Evolutionary conservation across 2,888 invertebrate genomes (phyloP), one percentile per base, ranked within the genome.

Genomic region (Caradrina clavipalpis): DNA sequence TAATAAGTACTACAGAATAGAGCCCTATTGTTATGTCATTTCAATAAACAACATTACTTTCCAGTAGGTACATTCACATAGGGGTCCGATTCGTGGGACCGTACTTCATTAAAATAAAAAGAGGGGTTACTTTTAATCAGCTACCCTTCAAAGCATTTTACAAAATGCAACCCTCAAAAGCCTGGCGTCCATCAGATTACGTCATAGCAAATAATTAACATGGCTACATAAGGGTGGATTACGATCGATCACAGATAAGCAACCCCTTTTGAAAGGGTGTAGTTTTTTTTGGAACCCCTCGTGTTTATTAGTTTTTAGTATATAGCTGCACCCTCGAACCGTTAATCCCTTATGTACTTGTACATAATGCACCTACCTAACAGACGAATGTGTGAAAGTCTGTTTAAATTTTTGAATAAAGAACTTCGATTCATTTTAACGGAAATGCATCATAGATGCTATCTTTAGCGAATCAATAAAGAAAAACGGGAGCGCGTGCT

Each of bases 131-230:
- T 56, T 56, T 22, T n/a, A 22, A 2, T 8, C 0, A 49, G 55
- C 10, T 49, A n/a, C 35, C 61, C 49, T 35, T 61, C 13, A 31
- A 55, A 54, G 0, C 13, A 4, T 19, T 59, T 21, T 31, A 31
- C 3, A 69, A 56, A 73, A 26, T n/a, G 8, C 35, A 51, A 51
- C 26, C 50, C 17, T 51, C 55, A 73, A 63, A 73, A 35, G 19
- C 5, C 35, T 13, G 13, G 21, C 7, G 17, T 42, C 15, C 26
- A 56, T 51, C 50, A 55, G 35, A 64, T 21, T 51, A 22, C 11
- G 2, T 54, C 31, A 35, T 5, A n/a, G 19, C 21, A 26, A 69
- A n/a, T 73, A 61, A 35, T 8, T 17, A 47, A 21, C 3, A 49
- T 19, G 47, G 1, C 22, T 69, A 61, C n/a, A 73, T 47, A 53